phyloP scores from a whole-genome alignment of 2,797 vertebrate genomes.

The Lutjanus campechanus region DNA sequence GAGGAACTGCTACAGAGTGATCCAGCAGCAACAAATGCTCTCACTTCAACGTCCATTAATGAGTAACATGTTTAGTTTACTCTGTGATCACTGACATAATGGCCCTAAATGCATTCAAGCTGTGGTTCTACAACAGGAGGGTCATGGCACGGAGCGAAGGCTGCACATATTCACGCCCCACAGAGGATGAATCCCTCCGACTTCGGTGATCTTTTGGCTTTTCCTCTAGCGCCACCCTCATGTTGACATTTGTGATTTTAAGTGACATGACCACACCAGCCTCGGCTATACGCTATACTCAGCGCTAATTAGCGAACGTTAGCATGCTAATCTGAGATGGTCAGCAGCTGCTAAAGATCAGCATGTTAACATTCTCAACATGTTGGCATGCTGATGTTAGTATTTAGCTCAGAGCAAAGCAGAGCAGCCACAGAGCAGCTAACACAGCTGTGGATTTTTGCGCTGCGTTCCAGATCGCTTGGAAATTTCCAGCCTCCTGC shows the following conservation, averaged over 20 bases:
- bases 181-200: neutral
- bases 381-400: neutral
- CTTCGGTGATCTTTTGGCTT: neutral
- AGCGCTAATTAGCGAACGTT: neutral
- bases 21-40: neutral
- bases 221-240: neutral
- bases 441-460: no score
- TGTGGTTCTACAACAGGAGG: neutral
- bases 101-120: neutral
- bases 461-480: no score
- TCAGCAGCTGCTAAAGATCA: neutral
- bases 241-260: neutral
- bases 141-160: neutral
- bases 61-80: no score
- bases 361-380: neutral
- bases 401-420: neutral
- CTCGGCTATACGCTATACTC: accelerated
- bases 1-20: neutral
- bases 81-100: neutral
- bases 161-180: neutral
- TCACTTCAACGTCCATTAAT: neutral
- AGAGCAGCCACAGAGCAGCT: neutral
- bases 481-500: no score
- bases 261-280: no score
- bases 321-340: neutral